A percentile compares a stretch with the other conserved stretches of the same genome.
Evolutionary conservation across 1,140 invertebrate genomes (phyloP).

Genomic region (Euura saliciscinereae): DNA sequence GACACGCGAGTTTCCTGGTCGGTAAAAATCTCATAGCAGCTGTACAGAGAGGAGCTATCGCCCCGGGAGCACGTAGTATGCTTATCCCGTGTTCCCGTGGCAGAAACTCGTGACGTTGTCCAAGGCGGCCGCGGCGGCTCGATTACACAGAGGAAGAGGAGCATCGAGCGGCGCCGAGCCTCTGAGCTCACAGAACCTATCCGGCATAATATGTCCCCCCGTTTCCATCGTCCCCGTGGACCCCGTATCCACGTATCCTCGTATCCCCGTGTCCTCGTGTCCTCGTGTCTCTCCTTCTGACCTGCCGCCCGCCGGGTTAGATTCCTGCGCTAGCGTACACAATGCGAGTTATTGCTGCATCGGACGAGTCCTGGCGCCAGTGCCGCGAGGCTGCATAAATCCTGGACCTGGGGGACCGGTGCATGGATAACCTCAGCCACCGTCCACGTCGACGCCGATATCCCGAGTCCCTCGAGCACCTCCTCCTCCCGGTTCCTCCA

Average conservation of each 20-base stretch:
- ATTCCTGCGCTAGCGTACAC: conserved; percentile 49
- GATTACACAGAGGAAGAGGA: conserved; percentile 17
- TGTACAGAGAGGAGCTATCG: background rate
- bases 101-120: conserved; percentile 17
- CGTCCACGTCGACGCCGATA: background rate
- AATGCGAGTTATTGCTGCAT: conserved; percentile 53
- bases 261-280: conserved; percentile 28
- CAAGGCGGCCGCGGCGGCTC: conserved; percentile 18
- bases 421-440: conserved; percentile 1
- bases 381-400: conserved; percentile 44
- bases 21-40: background rate
- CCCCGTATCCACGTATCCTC: conserved; percentile 26
- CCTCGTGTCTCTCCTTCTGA: conserved; percentile 36
- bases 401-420: conserved; percentile 16
- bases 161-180: conserved; percentile 5
- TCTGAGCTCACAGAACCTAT: conserved; percentile 11
- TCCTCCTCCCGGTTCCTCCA: no score
- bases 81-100: background rate
- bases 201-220: conserved; percentile 14
- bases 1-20: no score
- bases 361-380: conserved; percentile 35
- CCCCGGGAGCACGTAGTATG: background rate
- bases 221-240: conserved; percentile 21
- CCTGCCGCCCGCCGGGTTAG: conserved; percentile 51
- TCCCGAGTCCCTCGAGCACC: no score